Evolutionary conservation across 2,888 invertebrate genomes (phyloP), one percentile per base, ranked within the genome.

Genomic region (Agrotis ipsilon): DNA sequence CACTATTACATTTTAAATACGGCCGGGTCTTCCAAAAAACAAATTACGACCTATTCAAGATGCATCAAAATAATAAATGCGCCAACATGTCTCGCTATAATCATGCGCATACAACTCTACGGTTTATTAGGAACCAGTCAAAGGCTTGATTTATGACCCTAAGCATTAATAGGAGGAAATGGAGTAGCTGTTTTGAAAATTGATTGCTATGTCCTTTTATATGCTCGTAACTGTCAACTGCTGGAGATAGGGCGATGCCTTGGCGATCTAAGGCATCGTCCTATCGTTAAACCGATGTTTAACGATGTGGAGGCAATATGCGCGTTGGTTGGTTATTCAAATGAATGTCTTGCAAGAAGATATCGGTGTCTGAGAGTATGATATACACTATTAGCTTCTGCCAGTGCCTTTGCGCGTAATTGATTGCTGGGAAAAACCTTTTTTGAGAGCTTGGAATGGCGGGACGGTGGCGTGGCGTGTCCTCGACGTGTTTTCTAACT

Each of bases 111-210:
- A 57, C 65, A 63, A 54, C 59, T 57, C 58, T 18, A 51, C 65
- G 27, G 49, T 72, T 72, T 58, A 72, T 72, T 70, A 79, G 59
- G 24, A 55, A 46, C 64, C 64, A 27, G 21, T 73, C 67, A 72
- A 81, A 61, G 55, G 14, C 59, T 57, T 81, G 78, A 80, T 80
- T 72, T 72, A 81, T 58, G 18, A 39, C 24, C 48, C 46, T 24
- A 51, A 59, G 9, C 48, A 55, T 75, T 65, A 51, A 51, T 43
- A n/a, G 14, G 52, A 55, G 58, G 58, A 80, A 80, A 48, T 70
- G 64, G 49, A 62, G 68, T 45, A 49, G 62, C 68, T 68, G 46
- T 60, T 48, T 51, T 32, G 24, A 60, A 55, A 74, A 72, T 66
- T 66, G 39, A 72, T 72, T 48, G 54, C 66, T n/a, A 24, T 66